Base-by-base conservation (phyloP, 92 coral and sea anemone genomes). In the Hydrozoanthus gracilis region DNA sequence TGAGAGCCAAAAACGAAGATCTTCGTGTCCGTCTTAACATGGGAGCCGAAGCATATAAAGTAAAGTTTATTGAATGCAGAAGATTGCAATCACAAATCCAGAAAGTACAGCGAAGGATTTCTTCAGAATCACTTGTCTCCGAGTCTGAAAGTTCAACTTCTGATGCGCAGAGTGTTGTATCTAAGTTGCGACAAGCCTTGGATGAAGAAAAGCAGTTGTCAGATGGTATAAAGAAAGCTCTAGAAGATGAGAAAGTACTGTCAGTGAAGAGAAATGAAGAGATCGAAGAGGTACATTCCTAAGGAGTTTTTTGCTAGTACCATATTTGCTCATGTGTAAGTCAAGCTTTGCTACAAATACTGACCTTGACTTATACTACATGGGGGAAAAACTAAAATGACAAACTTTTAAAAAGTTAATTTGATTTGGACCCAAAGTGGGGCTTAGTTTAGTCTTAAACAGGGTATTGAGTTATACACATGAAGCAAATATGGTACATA, bases 11-110 rank as follows among this genome's bases (percentile, higher is more conserved):
- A 79, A 95, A 95, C 86, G 98, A 96, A 82, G 99, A 96, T 86
- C 90, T 96, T 51, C 92, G 99, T 4, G 94, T 93, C 4, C 96
- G 99, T 20, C 92, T 96, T 44, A 95, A 93, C 83, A 96, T 96
- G 99, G 99, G 99, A 51, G 99, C 98, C 0, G 99, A 96, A 69
- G 99, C 98, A 51, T 96, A 90, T 92, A 96, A 96, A 86, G 85
- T 90, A 44, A 96, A 96, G 91, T 96, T 96, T 72, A 86, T 95
- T 52, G 99, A 96, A 69, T 96, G 99, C 83, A 96, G 93, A 44
- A 88, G 91, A 20, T 86, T 93, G 54, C 88, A 96, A 74, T 86
- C 85, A 45, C 95, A 95, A 77, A 82, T 95, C 73, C 86, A 90
- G 86, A 96, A 95, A 84, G 76, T 87, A 15, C 92, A 85, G 80